Base-by-base conservation (phyloP, 2,797 vertebrate species). In the Balearica regulorum region DNA sequence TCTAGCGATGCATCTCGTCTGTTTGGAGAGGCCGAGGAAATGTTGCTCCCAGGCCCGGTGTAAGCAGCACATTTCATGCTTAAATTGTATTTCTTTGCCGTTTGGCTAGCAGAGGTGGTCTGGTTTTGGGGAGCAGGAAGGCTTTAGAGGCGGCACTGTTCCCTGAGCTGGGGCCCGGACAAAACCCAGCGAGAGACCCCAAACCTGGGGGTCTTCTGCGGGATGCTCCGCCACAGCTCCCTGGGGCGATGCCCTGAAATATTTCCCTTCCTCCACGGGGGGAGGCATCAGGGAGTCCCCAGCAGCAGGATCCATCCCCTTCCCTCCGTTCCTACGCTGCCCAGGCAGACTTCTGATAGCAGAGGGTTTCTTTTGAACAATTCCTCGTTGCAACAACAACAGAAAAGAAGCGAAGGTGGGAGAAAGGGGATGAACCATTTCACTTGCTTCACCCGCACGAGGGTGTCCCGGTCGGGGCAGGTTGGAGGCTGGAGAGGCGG, bases 31-130 rank as follows among this genome's bases (percentile, higher is more conserved):
- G 28, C 22, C 13, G 18, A 41, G 69, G 69, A 55, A 55, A 18
- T 2, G 1, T 13, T 1, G 1, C 18, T 58, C 14, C 33, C 0
- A 20, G 33, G 21, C 54, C 79, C 6, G 2, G 54, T 21, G 54
- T 14, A 43, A 37, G 62, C 26, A 26, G 43, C 37, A 24, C 24
- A 3, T 65, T 72, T 37, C 28, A 35, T 25, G 21, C 44, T 78
- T 49, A 33, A 41, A 51, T 35, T 39, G 24, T 9, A 16, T 61
- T 89, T 77, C 37, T 57, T 29, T 37, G 33, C 41, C 53, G 5
- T 57, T 87, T 41, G 49, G 39, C 60, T 62, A 17, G 55, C 48
- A 29, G 73, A 70, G 26, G 12, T 29, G 33, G 9, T 37, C 29
- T 49, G 54, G 4, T 35, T 58, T 48, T 7, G 57, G 48, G 35